Evolutionary conservation across 2,797 vertebrate species (phyloP).

Genomic region (Gambusia yucatana): DNA sequence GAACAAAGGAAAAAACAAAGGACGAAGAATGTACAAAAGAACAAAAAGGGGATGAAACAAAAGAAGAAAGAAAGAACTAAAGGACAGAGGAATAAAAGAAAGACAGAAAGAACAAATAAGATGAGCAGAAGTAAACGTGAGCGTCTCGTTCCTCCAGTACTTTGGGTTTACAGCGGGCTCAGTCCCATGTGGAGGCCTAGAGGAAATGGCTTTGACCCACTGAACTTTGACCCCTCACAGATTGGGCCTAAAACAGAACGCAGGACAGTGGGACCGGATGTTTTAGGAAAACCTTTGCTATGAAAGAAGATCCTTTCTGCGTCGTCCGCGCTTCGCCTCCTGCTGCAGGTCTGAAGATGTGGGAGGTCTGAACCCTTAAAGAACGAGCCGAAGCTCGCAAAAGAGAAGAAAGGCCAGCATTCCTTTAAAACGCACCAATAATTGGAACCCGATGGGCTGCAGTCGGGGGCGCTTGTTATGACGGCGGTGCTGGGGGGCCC

Average conservation of each 20-base stretch:
- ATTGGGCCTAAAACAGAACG: slow-evolving; percentile 65
- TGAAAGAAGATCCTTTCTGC: slow-evolving; percentile 55
- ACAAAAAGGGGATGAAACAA: no score
- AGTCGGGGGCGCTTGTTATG: slow-evolving; percentile 78
- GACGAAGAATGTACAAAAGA: no score
- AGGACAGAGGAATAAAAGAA: no score
- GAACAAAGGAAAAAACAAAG: no score
- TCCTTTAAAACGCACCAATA: slow-evolving; percentile 81
- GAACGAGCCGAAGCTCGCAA: slow-evolving; percentile 67
- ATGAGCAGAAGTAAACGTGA: slow-evolving; percentile 36
- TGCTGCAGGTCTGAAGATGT: slow-evolving; percentile 65
- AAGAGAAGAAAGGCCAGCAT: slow-evolving; percentile 66
- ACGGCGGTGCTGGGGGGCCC: slow-evolving; percentile 70
- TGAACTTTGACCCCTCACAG: slow-evolving; percentile 57
- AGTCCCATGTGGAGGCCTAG: slow-evolving; percentile 59
- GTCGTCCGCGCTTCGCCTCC: slow-evolving; percentile 14
- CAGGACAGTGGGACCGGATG: slow-evolving; percentile 72
- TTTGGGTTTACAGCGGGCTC: slow-evolving; percentile 51
- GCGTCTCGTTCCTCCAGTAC: slow-evolving; percentile 24
- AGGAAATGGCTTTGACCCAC: slow-evolving; percentile 75
- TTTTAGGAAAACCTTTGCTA: slow-evolving; percentile 61
- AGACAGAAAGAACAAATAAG: not conserved
- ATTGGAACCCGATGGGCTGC: slow-evolving; percentile 81
- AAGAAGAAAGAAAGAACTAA: no score
- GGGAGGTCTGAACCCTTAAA: slow-evolving; percentile 77